These are phyloP conservation scores for Carassius gibelio DNA, from an alignment of 2,113 vertebrate genomes.

Conservation along the genomic window DNA sequence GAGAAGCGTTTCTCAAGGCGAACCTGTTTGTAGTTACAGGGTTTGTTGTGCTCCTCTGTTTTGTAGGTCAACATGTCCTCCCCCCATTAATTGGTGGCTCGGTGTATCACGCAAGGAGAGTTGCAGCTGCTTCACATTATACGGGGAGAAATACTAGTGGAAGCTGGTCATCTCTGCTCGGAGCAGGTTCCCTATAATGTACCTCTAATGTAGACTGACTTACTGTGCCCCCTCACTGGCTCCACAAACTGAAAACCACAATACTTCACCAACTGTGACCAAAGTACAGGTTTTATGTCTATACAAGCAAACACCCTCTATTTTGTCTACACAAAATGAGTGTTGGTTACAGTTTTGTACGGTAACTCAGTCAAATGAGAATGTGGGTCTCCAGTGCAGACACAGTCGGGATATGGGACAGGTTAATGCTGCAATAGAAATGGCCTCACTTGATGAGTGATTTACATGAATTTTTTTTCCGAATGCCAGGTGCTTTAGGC, in stretches of 20 bases:
- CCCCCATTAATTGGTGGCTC: conserved; percentile 76
- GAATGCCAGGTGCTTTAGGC: conserved; percentile 50
- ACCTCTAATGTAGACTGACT: background rate
- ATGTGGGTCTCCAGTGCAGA: background rate
- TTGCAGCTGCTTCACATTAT: conserved; percentile 80
- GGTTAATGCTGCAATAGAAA: conserved; percentile 16
- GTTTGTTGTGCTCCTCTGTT: conserved; percentile 76
- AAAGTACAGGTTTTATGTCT: conserved; percentile 13
- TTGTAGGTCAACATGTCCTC: conserved; percentile 80
- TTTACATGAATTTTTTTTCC: conserved; percentile 38
- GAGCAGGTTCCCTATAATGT: conserved; percentile 65
- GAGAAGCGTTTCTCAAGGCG: conserved; percentile 52
- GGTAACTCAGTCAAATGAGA: background rate
- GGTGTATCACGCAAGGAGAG: conserved; percentile 77
- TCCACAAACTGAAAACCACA: conserved; percentile 18
- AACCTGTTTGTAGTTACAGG: conserved; percentile 79
- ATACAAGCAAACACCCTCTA: background rate
- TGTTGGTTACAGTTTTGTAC: background rate
- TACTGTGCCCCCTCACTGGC: background rate
- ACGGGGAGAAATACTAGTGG: conserved; percentile 63
- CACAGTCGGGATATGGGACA: background rate
- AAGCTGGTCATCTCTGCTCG: conserved; percentile 72
- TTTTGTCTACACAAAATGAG: conserved; percentile 9
- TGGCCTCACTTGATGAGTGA: conserved; percentile 36
- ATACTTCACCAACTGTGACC: background rate